Conservation (phyloP, 2,888 invertebrate species). For the Altica lythri region DNA sequence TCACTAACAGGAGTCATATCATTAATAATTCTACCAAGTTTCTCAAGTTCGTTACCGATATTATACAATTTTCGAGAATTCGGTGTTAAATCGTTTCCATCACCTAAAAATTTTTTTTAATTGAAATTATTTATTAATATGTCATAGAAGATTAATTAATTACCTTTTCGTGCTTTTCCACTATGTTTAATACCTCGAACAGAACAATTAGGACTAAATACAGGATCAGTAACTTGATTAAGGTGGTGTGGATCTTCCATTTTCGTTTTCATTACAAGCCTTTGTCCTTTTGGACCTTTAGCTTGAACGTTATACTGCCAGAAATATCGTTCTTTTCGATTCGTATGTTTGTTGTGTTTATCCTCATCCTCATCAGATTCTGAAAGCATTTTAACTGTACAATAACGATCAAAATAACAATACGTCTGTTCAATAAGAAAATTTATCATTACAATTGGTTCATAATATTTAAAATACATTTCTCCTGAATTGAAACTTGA, state of each 20-base stretch:
- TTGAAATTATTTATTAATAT: neutral
- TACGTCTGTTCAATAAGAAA: no score
- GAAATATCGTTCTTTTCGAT: constrained; percentile 85
- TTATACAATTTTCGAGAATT: constrained; percentile 88
- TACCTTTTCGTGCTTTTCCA: constrained; percentile 60
- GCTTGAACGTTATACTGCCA: constrained; percentile 99
- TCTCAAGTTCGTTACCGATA: constrained; percentile 91
- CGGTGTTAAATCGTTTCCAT: constrained; percentile 96
- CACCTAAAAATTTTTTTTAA: constrained; percentile 63
- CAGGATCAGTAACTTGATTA: constrained; percentile 91
- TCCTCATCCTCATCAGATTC: constrained; percentile 67
- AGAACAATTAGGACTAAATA: constrained; percentile 91
- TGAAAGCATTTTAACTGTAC: no score
- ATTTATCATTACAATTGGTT: no score
- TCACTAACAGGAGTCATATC: constrained; percentile 96
- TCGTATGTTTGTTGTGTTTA: constrained; percentile 47
- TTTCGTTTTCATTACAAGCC: constrained; percentile 81
- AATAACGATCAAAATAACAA: no score
- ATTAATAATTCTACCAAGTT: constrained; percentile 87
- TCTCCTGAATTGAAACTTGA: no score
- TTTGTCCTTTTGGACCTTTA: constrained; percentile 95
- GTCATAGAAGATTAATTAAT: neutral
- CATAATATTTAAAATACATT: no score
- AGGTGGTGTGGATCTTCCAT: constrained; percentile 90
- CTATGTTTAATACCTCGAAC: constrained; percentile 89